A percentile compares a stretch with the other conserved stretches of the same genome.
Evolutionary conservation across 1,140 invertebrate genomes (phyloP).

Genomic region (Drosophila asahinai): DNA sequence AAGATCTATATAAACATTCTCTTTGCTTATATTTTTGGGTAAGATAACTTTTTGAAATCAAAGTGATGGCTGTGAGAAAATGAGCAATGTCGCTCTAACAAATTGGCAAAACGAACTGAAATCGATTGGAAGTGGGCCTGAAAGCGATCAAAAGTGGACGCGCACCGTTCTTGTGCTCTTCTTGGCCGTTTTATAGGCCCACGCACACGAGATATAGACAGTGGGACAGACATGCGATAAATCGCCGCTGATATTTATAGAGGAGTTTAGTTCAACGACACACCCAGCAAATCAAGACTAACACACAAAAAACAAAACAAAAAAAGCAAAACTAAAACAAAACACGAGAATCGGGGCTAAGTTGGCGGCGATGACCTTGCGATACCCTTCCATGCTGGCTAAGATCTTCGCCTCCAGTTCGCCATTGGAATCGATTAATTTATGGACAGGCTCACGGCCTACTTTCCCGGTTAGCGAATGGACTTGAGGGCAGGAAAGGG

Average conservation of each 20-base stretch:
- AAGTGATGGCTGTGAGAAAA: conserved; percentile 1
- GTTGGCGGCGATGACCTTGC: conserved; percentile 38
- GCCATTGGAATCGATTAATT: conserved; percentile 37
- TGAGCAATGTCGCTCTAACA: conserved; percentile 25
- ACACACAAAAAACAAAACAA: conserved; percentile 11
- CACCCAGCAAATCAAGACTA: conserved; percentile 47
- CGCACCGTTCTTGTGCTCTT: conserved; percentile 15
- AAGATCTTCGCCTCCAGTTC: conserved; percentile 21
- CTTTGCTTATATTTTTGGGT: neutral
- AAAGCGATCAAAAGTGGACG: conserved; percentile 62
- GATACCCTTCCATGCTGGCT: conserved; percentile 35
- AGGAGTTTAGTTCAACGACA: conserved; percentile 71
- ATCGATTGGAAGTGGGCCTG: conserved; percentile 78
- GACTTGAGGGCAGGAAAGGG: conserved; percentile 2
- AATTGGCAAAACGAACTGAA: conserved; percentile 74
- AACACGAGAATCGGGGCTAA: conserved; percentile 34
- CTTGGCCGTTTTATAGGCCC: conserved; percentile 65
- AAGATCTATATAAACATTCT: neutral
- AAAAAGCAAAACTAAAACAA: conserved; percentile 18
- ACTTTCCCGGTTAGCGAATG: conserved; percentile 22
- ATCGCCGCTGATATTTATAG: conserved; percentile 76
- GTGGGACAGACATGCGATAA: conserved; percentile 66
- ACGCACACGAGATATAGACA: conserved; percentile 55
- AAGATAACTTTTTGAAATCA: conserved; percentile 4
- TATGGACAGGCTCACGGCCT: conserved; percentile 20